Conservation (phyloP, 2,113 vertebrate species). For the Otis tarda region DNA sequence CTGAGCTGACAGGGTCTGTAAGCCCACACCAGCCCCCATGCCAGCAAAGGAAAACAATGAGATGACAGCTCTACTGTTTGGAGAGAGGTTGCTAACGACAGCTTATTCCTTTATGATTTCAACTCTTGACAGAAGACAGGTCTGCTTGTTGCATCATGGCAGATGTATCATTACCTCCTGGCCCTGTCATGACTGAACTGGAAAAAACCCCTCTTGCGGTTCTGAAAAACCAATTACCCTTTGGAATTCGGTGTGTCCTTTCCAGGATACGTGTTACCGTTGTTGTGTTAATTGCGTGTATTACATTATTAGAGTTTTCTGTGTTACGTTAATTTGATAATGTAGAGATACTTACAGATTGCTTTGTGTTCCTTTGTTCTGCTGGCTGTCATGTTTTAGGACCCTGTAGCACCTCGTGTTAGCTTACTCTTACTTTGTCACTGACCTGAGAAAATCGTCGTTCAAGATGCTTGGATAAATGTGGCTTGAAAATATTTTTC, state of each 20-base stretch:
- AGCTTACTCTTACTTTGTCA: constrained; percentile 48
- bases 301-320: not conserved
- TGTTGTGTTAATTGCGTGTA: constrained; percentile 20
- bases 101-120: constrained; percentile 98
- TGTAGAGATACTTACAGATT: constrained; percentile 16
- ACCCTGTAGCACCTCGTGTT: not conserved
- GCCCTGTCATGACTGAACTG: constrained; percentile 89
- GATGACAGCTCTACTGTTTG: constrained; percentile 91
- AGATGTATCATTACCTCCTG: constrained; percentile 96
- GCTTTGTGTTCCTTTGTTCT: constrained; percentile 3
- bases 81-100: constrained; percentile 91
- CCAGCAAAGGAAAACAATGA: constrained; percentile 78
- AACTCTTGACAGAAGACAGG: constrained; percentile 93
- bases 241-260: constrained; percentile 62
- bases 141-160: constrained; percentile 93
- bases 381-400: not conserved
- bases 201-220: constrained; percentile 42
- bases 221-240: constrained; percentile 75
- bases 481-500: constrained; percentile 29
- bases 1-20: constrained; percentile 77
- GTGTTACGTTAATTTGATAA: constrained; percentile 8
- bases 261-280: constrained; percentile 15
- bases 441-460: constrained; percentile 51
- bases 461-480: not conserved
- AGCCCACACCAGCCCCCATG: constrained; percentile 72